Evolutionary conservation across 2,797 vertebrate species (phyloP).

Genomic region (Sebastes kiyomatsui): DNA sequence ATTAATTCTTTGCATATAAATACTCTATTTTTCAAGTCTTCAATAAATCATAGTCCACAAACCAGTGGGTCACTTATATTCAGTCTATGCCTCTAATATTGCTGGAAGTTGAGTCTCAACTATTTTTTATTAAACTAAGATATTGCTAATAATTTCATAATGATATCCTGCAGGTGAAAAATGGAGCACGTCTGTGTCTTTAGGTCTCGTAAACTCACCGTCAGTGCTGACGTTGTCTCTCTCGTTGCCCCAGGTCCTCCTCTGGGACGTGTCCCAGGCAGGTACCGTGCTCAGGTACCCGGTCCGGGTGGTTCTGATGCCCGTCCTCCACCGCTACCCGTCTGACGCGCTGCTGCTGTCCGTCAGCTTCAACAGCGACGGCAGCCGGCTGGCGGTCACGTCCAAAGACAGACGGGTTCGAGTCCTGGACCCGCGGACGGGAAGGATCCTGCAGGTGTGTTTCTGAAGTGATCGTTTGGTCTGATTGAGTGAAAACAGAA

Average conservation of each 20-base stretch:
- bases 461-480: not conserved
- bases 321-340: slow-evolving; percentile 46
- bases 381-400: slow-evolving; percentile 89
- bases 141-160: too few species aligned
- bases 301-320: slow-evolving; percentile 82
- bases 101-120: too few species aligned
- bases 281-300: slow-evolving; percentile 83
- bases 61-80: too few species aligned
- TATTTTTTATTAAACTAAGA: too few species aligned
- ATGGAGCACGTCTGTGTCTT: not conserved
- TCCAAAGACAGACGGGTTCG: slow-evolving; percentile 90
- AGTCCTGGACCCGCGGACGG: slow-evolving; percentile 87
- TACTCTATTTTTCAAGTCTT: too few species aligned
- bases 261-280: slow-evolving; percentile 90
- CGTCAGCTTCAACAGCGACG: slow-evolving; percentile 91
- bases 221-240: not conserved
- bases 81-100: too few species aligned
- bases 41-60: too few species aligned
- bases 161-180: too few species aligned
- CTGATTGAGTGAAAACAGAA: not conserved
- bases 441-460: slow-evolving; percentile 87
- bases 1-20: too few species aligned
- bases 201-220: not conserved
- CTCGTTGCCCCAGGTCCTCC: slow-evolving; percentile 83
- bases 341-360: slow-evolving; percentile 88